A percentile compares a stretch with the other conserved stretches of the same genome.
Evolutionary conservation across 2,113 vertebrate species (phyloP).

Genomic region (Petromus typicus): DNA sequence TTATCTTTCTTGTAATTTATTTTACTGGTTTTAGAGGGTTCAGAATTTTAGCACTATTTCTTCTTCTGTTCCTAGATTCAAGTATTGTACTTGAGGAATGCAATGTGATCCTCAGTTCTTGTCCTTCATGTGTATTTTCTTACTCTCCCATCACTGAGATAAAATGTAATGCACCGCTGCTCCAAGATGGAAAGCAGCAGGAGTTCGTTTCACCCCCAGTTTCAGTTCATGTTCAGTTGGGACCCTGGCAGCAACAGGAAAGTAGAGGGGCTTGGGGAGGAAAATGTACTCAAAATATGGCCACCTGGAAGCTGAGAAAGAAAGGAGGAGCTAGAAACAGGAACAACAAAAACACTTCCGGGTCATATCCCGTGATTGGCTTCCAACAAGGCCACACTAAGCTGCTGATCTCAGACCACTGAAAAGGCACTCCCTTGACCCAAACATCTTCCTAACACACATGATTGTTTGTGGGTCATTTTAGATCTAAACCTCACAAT

Average conservation of each 20-base stretch:
- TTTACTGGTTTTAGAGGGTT: slow-evolving; percentile 15
- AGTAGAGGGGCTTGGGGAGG: background rate
- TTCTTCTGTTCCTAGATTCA: background rate
- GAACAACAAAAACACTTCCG: background rate
- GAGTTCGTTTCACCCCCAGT: background rate
- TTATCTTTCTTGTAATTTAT: background rate
- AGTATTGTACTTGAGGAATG: background rate
- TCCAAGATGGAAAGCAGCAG: background rate
- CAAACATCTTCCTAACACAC: background rate
- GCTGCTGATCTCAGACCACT: background rate
- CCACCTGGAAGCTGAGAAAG: background rate
- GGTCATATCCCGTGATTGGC: background rate
- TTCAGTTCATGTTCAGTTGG: background rate
- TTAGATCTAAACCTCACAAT: background rate
- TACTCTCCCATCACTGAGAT: background rate
- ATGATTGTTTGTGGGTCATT: background rate
- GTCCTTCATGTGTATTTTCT: background rate
- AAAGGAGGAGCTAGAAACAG: background rate
- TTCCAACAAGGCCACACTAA: background rate
- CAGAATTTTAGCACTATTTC: background rate
- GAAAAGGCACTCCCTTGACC: background rate
- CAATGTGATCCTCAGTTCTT: background rate
- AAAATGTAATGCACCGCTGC: background rate
- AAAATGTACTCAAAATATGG: background rate
- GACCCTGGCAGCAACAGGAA: background rate